Evolutionary conservation across 2,888 invertebrate genomes (phyloP), one percentile per base, ranked within the genome.

Genomic region (Alloscopus bannaensis): DNA sequence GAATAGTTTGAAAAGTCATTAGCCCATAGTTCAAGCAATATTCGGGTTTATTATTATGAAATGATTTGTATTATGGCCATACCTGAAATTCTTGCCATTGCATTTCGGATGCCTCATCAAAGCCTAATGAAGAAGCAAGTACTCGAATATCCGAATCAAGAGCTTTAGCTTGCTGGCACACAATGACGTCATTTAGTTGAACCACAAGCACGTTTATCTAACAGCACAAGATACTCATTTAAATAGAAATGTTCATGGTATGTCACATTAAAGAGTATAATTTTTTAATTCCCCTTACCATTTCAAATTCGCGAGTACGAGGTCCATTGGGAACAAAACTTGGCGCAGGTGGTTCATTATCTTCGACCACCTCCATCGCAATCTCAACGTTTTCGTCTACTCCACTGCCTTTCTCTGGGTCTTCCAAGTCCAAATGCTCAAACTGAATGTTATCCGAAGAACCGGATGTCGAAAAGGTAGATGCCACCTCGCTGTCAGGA

Each of bases 71-170:
- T n/a, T n/a, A 6, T 47, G 50, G 3, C 20, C 31, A 86, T 89
- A 95, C 95, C 93, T 97, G 97, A 90, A 98, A 94, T 89, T 97
- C 97, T 87, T 97, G 97, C 94, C 96, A 96, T 0, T 95, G 94
- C 87, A 97, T 95, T 50, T 95, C 93, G 47, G 93, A 91, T 87
- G 95, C 95, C 88, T 97, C 97, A 86, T 95, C 94, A 66, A 93
- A 92, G 29, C 91, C 91, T 4, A 97, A 89, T 83, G 94, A 91
- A 8, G 92, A 91, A 42, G 94, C 91, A 88, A 94, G 93, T 55
- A 93, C 87, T 87, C 93, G 92, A 50, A 93, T 90, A 0, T 91
- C 90, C 0, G 94, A 93, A 40, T 91, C 90, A 82, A 92, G 91
- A 1, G 93, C 93, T 73, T 90, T 89, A 11, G 93, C 92, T 88